Evolutionary conservation across 2,797 vertebrate genomes (phyloP), one percentile per base, ranked within the genome.

Genomic region (Podargus strigoides): DNA sequence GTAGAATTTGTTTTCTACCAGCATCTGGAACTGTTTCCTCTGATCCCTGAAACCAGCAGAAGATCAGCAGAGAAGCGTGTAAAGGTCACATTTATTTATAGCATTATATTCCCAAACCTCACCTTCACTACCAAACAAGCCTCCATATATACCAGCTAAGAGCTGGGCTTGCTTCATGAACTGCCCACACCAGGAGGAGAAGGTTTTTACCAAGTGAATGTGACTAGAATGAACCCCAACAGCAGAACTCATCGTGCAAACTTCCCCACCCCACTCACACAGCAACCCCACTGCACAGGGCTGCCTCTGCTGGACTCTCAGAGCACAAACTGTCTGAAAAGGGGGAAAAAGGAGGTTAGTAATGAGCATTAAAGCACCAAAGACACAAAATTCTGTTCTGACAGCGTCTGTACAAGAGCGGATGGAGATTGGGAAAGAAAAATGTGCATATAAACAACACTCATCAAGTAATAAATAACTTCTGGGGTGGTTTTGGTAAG

Each of bases 1-100:
- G 3, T 98, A 98, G 96, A 99, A 99, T 94, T 99, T 98, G 59
- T 98, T 97, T 94, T 99, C 99, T 87, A 99, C 99, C 89, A 99
- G 64, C 22, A 98, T 70, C 97, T 99, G 98, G 94, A 99, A 99
- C 95, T 98, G 98, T 12, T 95, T 98, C 96, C 98, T 98, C 97
- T 99, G 98, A 87, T 99, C 98, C 97, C 99, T 99, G 85, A 70
- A 98, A 96, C 21, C 63, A 77, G 44, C 59, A 88, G 49, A 76
- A 32, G 3, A 95, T 21, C 68, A 89, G 53, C 50, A 82, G 22
- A 13, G 22, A 55, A 77, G 15, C 6, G 70, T 1, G 16, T 2
- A 34, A 47, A 91, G 67, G 58, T 23, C 27, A 23, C 30, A 4
- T 24, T 87, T 41, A 15, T 49, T 69, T 55, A 41, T 15, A 47